Evolutionary conservation across 2,888 invertebrate genomes (phyloP).

Genomic region (Pheosia tremula): DNA sequence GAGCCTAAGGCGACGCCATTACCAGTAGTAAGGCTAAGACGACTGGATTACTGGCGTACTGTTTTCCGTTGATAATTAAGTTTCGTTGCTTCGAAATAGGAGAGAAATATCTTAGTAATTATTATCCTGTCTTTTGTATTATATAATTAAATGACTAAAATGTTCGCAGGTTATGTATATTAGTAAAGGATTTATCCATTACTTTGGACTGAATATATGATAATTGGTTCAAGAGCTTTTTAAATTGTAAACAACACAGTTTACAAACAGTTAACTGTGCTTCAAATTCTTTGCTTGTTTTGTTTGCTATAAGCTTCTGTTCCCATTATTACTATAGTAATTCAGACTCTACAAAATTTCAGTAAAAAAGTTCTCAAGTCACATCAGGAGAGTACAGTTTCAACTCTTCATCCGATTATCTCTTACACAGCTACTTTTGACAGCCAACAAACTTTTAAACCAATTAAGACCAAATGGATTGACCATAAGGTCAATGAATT

Average conservation of each 20-base stretch:
- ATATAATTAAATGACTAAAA: neutral
- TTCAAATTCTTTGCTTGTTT: neutral
- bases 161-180: no score
- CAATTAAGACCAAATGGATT: constrained; percentile 26
- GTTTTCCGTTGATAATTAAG: constrained; percentile 33
- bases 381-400: neutral
- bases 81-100: constrained; percentile 15
- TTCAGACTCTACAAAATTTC: no score
- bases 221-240: neutral
- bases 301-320: neutral
- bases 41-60: constrained; percentile 37
- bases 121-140: neutral
- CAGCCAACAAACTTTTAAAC: constrained; percentile 27
- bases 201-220: neutral
- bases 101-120: constrained; percentile 9
- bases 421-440: constrained; percentile 17
- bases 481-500: constrained; percentile 32
- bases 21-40: constrained; percentile 37
- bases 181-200: no score
- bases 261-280: neutral
- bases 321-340: neutral
- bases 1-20: constrained; percentile 36
- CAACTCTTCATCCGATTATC: neutral
- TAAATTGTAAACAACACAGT: neutral
- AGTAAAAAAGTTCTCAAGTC: neutral